These are phyloP conservation scores for Cryptocheilus praepositus DNA, from an alignment of 2,888 invertebrate genomes.

Conservation along the genomic window DNA sequence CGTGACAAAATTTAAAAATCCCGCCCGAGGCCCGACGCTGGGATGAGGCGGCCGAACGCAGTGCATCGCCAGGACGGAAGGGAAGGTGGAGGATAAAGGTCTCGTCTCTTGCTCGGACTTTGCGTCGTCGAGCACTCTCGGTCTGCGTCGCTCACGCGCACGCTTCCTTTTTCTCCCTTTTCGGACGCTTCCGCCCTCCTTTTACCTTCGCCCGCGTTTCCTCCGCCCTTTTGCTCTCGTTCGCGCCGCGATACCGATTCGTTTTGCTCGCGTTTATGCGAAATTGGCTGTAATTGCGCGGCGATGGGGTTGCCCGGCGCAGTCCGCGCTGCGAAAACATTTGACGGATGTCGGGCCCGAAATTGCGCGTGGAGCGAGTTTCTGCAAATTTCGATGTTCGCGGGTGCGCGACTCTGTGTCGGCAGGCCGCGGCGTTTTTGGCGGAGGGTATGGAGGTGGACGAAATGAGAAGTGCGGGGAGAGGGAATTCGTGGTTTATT, in stretches of 20 bases:
- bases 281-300: slow-evolving; percentile 61
- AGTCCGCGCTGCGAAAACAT: neutral
- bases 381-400: neutral
- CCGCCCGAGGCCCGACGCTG: slow-evolving; percentile 40
- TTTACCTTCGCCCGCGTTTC: slow-evolving; percentile 13
- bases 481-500: too few relatives aligned
- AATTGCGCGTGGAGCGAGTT: neutral
- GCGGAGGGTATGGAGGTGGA: too few relatives aligned
- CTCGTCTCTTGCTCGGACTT: slow-evolving; percentile 25
- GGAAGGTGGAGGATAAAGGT: slow-evolving; percentile 28
- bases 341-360: slow-evolving; percentile 33
- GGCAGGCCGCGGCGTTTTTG: too few relatives aligned
- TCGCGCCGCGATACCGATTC: slow-evolving; percentile 47
- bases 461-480: too few relatives aligned
- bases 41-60: slow-evolving; percentile 28
- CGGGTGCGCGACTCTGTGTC: too few relatives aligned
- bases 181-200: slow-evolving; percentile 29
- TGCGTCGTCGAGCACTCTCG: too few relatives aligned
- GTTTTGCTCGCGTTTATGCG: slow-evolving; percentile 58
- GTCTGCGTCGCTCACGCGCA: too few relatives aligned
- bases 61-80: slow-evolving; percentile 20
- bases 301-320: slow-evolving; percentile 29
- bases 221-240: slow-evolving; percentile 18
- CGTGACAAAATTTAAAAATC: slow-evolving; percentile 75
- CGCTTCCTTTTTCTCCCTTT: slow-evolving; percentile 21